Conservation (phyloP, 2,113 vertebrate species). For the Spheniscus mendiculus region DNA sequence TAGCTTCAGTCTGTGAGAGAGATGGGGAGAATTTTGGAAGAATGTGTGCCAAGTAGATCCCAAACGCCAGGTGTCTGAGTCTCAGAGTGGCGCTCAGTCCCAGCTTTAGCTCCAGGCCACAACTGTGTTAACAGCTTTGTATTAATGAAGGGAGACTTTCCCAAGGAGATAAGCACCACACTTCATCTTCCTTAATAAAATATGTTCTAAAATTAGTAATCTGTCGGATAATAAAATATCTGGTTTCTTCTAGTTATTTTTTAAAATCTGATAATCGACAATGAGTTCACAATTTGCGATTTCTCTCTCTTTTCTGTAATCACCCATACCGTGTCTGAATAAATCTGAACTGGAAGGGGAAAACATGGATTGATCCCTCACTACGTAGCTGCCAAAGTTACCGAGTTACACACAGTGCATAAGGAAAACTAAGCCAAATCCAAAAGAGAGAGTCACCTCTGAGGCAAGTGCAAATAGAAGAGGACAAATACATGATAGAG, state of each 20-base stretch:
- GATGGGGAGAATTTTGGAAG: background rate
- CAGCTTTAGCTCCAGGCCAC: background rate
- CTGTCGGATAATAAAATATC: background rate
- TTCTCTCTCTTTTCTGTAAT: background rate
- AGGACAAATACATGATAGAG: background rate
- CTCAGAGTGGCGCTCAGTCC: background rate
- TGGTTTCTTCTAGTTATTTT: background rate
- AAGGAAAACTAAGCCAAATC: background rate
- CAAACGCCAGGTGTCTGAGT: background rate
- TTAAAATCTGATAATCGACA: accelerated
- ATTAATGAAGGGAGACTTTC: background rate
- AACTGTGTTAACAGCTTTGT: background rate
- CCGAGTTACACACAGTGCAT: accelerated
- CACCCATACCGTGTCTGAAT: background rate
- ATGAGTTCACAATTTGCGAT: background rate
- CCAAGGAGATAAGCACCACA: background rate
- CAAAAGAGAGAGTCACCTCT: background rate
- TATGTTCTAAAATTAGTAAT: background rate
- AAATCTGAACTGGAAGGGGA: background rate
- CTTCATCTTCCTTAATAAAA: constrained; percentile 19
- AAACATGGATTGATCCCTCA: background rate
- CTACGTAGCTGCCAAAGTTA: background rate
- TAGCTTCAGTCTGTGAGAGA: background rate
- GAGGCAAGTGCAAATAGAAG: background rate
- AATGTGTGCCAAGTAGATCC: background rate